Conservation (phyloP, 2,113 vertebrate species). For the Cisticola juncidis region DNA sequence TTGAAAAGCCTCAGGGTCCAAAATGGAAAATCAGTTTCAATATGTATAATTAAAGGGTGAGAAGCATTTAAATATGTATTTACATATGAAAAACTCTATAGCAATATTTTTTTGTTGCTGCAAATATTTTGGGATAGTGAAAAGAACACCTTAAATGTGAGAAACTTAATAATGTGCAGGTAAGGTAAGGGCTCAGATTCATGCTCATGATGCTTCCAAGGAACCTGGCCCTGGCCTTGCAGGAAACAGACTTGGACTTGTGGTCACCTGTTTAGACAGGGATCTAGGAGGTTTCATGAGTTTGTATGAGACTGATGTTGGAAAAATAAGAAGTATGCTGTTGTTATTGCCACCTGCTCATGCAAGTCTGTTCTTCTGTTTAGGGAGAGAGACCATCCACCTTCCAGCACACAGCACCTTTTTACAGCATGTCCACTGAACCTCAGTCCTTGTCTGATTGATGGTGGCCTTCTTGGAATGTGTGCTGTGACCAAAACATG, state of each 20-base stretch:
- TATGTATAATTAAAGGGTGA: neutral
- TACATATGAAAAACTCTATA: neutral
- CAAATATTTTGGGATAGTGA: neutral
- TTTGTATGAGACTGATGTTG: neutral
- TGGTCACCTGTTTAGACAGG: neutral
- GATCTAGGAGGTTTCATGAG: neutral
- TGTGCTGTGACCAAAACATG: neutral
- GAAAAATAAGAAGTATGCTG: neutral
- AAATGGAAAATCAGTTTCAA: neutral
- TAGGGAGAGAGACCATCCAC: neutral
- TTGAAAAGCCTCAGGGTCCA: neutral
- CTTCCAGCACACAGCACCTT: neutral
- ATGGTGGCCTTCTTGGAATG: neutral
- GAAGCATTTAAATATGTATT: neutral
- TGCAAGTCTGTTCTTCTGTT: rapidly evolving
- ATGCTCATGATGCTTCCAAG: neutral
- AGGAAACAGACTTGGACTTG: neutral
- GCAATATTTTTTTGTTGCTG: neutral
- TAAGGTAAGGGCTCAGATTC: neutral
- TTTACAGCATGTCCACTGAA: neutral
- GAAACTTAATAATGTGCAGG: neutral
- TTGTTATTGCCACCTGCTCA: neutral
- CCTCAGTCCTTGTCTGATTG: neutral
- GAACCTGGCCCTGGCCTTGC: neutral
- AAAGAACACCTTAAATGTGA: neutral